Base-by-base conservation (phyloP, 2,797 vertebrate genomes). In the Myotis myotis region DNA sequence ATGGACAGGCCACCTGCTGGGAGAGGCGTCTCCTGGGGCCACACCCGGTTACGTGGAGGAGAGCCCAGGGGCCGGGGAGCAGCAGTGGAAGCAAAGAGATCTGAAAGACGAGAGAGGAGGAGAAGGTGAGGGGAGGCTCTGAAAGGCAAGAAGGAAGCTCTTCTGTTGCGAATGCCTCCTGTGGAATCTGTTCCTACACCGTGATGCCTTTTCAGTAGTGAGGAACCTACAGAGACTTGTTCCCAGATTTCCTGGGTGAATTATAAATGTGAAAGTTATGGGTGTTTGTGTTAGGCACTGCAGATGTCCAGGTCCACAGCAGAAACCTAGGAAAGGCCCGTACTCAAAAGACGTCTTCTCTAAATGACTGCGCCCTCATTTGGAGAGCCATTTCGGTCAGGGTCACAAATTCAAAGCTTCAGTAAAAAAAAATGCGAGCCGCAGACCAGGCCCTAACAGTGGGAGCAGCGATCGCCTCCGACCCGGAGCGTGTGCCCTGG, bases 191-290 rank as follows among this genome's bases (percentile, higher is more conserved):
- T 8, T 53, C 82, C 75, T 38, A 1, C 25, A 17, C 6, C 3
- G 2, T 5, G 81, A 28, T 76, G 33, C 5, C 68, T 79, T 70
- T 41, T 87, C 68, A 33, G 28, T 22, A 20, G 33, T 38, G 17
- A 89, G 62, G 33, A 33, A 33, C 53, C 94, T 53, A 2, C 64
- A 38, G 12, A 75, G 75, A 22, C 20, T 30, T 53, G 49, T 38
- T 79, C 95, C 38, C 93, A 64, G 33, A 53, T n/a, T 72, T 89
- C 62, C 71, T 20, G 70, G 49, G 30, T 47, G 17, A 36, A 30
- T 47, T 36, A 57, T 62, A 82, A 51, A 64, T 64, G 33, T 81
- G 16, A 70, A 74, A 51, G 71, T 16, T 6, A 8, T 8, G 36
- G 33, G 19, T 49, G 13, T 72, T 71, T 76, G 66, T 28, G 30